Evolutionary conservation across 1,140 invertebrate genomes (phyloP).

Genomic region (Scaptomyza hsui): DNA sequence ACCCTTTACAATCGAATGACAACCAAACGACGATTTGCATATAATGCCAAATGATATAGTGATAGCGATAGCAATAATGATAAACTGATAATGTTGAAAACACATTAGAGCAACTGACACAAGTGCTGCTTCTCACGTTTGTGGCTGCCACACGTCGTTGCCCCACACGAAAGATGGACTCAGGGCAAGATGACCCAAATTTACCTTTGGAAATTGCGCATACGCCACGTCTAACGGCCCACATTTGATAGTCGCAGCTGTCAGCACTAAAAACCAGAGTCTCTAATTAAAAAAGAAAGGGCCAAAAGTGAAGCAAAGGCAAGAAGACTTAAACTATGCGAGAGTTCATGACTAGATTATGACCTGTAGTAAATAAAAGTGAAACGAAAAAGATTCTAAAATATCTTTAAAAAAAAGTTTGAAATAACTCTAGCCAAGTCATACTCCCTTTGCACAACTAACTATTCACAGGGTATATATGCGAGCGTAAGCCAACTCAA

Average conservation of each 20-base stretch:
- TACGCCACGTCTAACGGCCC: slow-evolving; percentile 31
- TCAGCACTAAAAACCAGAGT: slow-evolving; percentile 40
- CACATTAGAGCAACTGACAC: not conserved
- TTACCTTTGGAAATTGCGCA: slow-evolving; percentile 40
- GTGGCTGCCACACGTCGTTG: not conserved
- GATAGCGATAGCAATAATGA: slow-evolving; percentile 9
- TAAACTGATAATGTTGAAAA: not conserved
- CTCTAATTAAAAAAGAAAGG: slow-evolving; percentile 50
- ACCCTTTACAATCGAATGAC: not conserved
- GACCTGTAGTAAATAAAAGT: not conserved
- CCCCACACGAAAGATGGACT: not conserved
- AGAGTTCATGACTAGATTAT: not conserved
- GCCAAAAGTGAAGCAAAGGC: slow-evolving; percentile 8
- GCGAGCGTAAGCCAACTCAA: slow-evolving; percentile 25
- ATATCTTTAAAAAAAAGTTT: too few relatives aligned
- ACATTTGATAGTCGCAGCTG: slow-evolving; percentile 36
- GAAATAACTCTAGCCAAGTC: too few relatives aligned
- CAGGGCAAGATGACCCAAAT: slow-evolving; percentile 32
- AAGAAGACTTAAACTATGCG: slow-evolving; percentile 28
- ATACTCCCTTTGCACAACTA: not conserved
- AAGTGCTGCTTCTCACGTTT: not conserved
- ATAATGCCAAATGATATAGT: slow-evolving; percentile 8
- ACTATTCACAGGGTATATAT: slow-evolving; percentile 14
- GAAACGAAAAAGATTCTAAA: too few relatives aligned
- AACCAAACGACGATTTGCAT: slow-evolving; percentile 15